phyloP scores from a whole-genome alignment of 2,797 vertebrate species.

The Meda fulgida region DNA sequence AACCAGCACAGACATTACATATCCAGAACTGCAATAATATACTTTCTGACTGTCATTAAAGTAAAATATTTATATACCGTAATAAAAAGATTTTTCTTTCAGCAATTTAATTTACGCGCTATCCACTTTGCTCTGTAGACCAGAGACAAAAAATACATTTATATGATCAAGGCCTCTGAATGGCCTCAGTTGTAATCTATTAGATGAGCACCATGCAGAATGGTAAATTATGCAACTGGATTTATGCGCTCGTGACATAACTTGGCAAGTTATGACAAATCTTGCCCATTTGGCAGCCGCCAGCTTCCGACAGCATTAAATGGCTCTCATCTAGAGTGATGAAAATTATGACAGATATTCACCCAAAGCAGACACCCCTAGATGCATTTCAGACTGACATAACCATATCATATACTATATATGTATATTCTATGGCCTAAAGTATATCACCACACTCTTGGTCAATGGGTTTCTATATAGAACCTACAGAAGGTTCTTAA shows the following conservation, averaged over 20 bases:
- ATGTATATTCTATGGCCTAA: neutral
- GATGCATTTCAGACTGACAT: neutral
- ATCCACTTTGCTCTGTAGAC: neutral
- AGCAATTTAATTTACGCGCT: neutral
- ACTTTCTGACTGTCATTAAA: neutral
- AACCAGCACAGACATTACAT: neutral
- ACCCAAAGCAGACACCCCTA: neutral
- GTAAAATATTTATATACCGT: neutral
- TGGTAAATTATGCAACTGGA: conserved; percentile 51
- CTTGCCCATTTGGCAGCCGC: neutral
- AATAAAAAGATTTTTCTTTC: conserved; percentile 1
- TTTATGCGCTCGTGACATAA: conserved; percentile 51
- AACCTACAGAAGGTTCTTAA: neutral
- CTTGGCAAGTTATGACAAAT: conserved; percentile 26
- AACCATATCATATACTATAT: neutral
- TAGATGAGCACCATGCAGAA: conserved; percentile 38
- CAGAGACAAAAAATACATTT: neutral
- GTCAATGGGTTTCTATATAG: neutral
- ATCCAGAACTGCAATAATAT: neutral
- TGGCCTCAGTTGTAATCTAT: conserved; percentile 45
- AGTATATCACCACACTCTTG: neutral
- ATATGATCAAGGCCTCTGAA: neutral
- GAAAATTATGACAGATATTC: conserved; percentile 10
- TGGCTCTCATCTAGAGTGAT: neutral
- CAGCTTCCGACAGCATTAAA: conserved; percentile 11